phyloP scores from a whole-genome alignment of 2,888 invertebrate genomes.

The Stenurella melanura region DNA sequence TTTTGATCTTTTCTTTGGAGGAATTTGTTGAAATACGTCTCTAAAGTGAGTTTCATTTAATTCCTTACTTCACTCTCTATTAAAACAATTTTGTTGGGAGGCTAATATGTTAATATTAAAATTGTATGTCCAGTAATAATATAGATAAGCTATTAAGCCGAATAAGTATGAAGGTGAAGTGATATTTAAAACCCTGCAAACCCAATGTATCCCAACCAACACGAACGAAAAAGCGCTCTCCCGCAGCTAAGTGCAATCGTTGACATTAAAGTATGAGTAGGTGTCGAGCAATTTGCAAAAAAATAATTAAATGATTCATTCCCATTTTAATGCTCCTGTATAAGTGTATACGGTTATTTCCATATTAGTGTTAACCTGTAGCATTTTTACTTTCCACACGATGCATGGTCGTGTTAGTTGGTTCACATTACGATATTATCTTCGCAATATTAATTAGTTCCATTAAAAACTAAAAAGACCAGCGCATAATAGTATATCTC shows the following conservation, averaged over 20 bases:
- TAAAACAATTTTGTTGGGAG: too few relatives aligned
- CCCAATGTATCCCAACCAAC: background rate
- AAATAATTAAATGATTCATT: background rate
- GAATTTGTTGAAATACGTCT: too few relatives aligned
- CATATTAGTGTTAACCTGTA: background rate
- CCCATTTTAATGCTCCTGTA: background rate
- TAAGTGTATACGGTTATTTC: background rate
- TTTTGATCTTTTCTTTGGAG: too few relatives aligned
- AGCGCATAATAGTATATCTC: too few relatives aligned
- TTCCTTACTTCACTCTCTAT: too few relatives aligned
- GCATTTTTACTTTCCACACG: background rate
- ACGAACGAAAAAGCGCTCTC: background rate
- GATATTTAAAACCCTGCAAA: background rate
- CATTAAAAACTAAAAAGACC: too few relatives aligned
- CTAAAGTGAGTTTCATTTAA: too few relatives aligned
- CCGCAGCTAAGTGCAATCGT: background rate
- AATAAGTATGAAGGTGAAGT: too few relatives aligned
- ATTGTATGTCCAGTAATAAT: too few relatives aligned
- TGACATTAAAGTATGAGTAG: background rate
- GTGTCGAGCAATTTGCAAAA: background rate
- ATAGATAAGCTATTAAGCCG: too few relatives aligned
- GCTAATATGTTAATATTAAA: too few relatives aligned
- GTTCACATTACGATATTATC: background rate
- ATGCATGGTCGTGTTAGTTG: background rate
- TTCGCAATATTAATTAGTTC: background rate